Percentiles rank a stretch among this genome's conserved stretches.
These are phyloP conservation scores for Xiphydria camelus DNA, from an alignment of 2,888 invertebrate genomes.

Conservation along the genomic window DNA sequence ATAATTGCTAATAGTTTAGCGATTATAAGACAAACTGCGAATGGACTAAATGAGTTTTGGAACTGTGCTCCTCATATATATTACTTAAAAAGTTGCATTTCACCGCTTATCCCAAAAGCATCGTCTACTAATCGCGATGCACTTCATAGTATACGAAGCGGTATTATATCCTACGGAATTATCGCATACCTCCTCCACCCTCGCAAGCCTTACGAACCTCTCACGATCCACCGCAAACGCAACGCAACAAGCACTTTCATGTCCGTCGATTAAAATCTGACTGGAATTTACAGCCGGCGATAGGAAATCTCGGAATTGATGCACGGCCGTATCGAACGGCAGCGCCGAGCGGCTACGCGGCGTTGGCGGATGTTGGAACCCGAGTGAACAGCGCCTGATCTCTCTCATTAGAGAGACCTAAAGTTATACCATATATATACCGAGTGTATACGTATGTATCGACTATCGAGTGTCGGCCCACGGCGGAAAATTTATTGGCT, in stretches of 20 bases:
- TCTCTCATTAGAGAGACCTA: constrained; percentile 23
- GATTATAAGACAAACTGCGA: too few relatives aligned
- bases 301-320: constrained; percentile 33
- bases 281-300: constrained; percentile 33
- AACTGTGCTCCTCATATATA: too few relatives aligned
- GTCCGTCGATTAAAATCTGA: constrained; percentile 33
- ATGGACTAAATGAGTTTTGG: too few relatives aligned
- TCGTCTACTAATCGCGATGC: too few relatives aligned
- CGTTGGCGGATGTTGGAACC: constrained; percentile 5
- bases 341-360: neutral
- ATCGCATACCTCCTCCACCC: too few relatives aligned
- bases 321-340: constrained; percentile 17
- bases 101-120: too few relatives aligned
- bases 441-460: too few relatives aligned
- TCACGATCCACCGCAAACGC: constrained; percentile 11
- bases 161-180: too few relatives aligned
- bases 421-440: too few relatives aligned
- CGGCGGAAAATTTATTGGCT: constrained; percentile 19
- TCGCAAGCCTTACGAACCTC: neutral
- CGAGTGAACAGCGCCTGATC: constrained; percentile 15
- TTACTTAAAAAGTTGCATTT: too few relatives aligned
- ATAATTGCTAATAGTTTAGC: too few relatives aligned
- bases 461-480: constrained; percentile 8
- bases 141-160: too few relatives aligned
- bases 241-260: constrained; percentile 19